Evolutionary conservation across 2,113 vertebrate genomes (phyloP), one percentile per base, ranked within the genome.

Genomic region (Paedocypris sp.): DNA sequence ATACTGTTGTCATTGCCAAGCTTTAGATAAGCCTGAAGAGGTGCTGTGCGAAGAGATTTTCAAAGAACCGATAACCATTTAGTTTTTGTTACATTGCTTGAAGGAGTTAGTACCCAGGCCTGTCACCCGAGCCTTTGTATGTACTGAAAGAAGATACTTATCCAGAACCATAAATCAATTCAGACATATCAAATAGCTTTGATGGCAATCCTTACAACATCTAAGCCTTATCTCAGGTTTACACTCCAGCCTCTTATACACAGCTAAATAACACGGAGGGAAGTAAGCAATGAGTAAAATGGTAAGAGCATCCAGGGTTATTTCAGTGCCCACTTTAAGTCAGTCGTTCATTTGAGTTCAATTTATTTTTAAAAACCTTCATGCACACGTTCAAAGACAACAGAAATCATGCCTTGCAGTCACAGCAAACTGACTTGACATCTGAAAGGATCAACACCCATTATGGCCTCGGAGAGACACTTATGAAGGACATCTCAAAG

Each of bases 401-500:
- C n/a, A n/a, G n/a, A n/a, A n/a, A n/a, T n/a, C n/a, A n/a, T n/a
- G n/a, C n/a, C n/a, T n/a, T 47, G 53, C 16, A 4, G 36, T 38
- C 3, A 9, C n/a, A 18, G 12, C 25, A 20, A 18, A 42, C 15
- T 16, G 35, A 46, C 60, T 56, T 64, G 42, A 64, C 19, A 45
- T n/a, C 39, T n/a, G n/a, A 48, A 47, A 8, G 51, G 31, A 47
- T 28, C 33, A 60, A 36, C 39, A 23, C 10, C 29, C 38, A 45
- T 43, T 58, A 31, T 5, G 16, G 35, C 32, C 42, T 57, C 26
- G 31, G 12, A 54, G 45, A 19, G 51, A 28, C 62, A 51, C 64
- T 73, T 66, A 68, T 64, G 58, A 60, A 31, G 35, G 36, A 54
- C 28, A 71, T 57, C 52, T 38, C 56, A 39, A 49, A 46, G 43